Percentiles rank a stretch among this genome's conserved stretches.
phyloP scores from a whole-genome alignment of 2,113 vertebrate genomes.

The Dendropsophus ebraccatus region DNA sequence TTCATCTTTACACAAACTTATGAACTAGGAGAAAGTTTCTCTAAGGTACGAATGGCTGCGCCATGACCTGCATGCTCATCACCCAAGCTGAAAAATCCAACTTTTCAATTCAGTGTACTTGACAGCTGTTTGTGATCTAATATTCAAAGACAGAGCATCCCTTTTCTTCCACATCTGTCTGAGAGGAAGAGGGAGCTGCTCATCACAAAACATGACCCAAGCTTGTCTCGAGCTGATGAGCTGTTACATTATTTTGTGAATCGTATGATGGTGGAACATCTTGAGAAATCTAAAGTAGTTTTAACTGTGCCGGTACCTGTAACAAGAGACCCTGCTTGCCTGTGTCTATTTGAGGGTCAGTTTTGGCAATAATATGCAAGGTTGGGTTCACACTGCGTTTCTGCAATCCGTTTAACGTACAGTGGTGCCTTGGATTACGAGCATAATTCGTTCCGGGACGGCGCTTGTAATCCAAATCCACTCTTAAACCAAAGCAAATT shows the following conservation, averaged over 20 bases:
- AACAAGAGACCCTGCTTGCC: no score
- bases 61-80: conserved; percentile 53
- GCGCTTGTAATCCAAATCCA: no score
- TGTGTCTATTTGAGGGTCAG: not conserved
- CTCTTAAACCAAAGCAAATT: no score
- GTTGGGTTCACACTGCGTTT: no score
- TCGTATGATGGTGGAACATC: conserved; percentile 2
- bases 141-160: conserved; percentile 38
- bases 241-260: conserved; percentile 25
- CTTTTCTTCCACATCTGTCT: conserved; percentile 7
- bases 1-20: not conserved
- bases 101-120: conserved; percentile 36
- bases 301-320: not conserved
- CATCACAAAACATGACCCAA: conserved; percentile 17
- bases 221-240: conserved; percentile 20
- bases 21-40: conserved; percentile 16
- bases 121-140: conserved; percentile 42
- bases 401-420: no score
- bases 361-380: not conserved
- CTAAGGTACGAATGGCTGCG: conserved; percentile 15
- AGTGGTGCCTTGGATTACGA: no score
- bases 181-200: not conserved
- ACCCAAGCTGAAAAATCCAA: conserved; percentile 20
- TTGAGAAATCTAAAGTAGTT: not conserved
- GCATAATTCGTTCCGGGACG: no score